Conservation (phyloP, 2,113 vertebrate species). For the Sceloporus undulatus region DNA sequence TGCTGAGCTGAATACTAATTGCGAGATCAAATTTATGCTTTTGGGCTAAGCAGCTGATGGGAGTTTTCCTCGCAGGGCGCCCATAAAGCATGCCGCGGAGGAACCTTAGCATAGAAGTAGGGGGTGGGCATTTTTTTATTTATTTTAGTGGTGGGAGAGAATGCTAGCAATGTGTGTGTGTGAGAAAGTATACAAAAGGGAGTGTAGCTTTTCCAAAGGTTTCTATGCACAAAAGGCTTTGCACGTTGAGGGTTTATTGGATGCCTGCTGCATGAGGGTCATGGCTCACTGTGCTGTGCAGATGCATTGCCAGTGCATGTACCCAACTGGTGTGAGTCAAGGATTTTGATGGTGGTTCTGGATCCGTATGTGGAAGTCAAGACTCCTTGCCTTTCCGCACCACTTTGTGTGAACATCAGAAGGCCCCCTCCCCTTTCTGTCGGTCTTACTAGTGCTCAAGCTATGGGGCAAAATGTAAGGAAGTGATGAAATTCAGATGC, state of each 20-base stretch:
- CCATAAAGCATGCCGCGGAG: conserved; percentile 64
- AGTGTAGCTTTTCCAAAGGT: conserved; percentile 20
- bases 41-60: conserved; percentile 81
- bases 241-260: conserved; percentile 59
- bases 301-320: conserved; percentile 5
- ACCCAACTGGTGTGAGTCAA: background rate
- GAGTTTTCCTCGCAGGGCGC: conserved; percentile 77
- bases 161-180: accelerated
- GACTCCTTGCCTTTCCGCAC: background rate
- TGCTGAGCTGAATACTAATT: conserved; percentile 91
- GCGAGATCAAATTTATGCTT: conserved; percentile 88
- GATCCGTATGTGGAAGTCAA: background rate
- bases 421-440: background rate
- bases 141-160: too few species aligned
- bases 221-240: background rate
- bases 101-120: conserved; percentile 63
- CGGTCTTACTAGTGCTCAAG: background rate
- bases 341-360: background rate
- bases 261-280: conserved; percentile 29
- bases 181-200: background rate
- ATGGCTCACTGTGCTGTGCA: conserved; percentile 38
- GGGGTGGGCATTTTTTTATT: background rate
- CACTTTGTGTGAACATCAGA: background rate
- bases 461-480: background rate
- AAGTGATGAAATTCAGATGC: background rate